Percentiles rank a stretch among this genome's conserved stretches.
Evolutionary conservation across 2,888 invertebrate genomes (phyloP).

Genomic region (Lathronympha strigana): DNA sequence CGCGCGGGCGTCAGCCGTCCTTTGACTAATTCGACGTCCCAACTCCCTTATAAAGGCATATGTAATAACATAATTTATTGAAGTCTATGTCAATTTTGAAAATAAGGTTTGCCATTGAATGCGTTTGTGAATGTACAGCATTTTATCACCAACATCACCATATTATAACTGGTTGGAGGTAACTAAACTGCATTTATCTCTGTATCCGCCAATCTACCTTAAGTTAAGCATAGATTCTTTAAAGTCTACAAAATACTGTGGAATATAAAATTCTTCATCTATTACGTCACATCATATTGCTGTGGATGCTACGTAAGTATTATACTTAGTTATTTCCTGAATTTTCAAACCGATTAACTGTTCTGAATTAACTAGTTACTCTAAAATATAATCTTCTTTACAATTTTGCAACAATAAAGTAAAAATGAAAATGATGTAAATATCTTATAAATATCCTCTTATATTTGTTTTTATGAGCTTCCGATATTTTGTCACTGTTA

Average conservation of each 20-base stretch:
- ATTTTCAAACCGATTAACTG: not conserved
- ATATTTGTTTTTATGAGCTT: no score
- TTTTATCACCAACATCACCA: constrained; percentile 26
- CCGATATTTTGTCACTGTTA: no score
- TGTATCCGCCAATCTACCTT: not conserved
- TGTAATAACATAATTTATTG: no score
- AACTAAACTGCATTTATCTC: constrained; percentile 29
- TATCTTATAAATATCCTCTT: no score
- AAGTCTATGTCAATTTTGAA: no score
- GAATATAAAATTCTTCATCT: no score
- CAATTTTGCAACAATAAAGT: no score
- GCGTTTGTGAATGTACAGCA: constrained; percentile 34
- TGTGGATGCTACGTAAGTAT: constrained; percentile 4
- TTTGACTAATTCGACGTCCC: no score
- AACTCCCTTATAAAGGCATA: no score
- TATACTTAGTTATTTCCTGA: not conserved
- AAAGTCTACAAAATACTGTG: no score
- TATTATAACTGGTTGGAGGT: constrained; percentile 21
- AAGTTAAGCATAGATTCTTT: constrained; percentile 10
- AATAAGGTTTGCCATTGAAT: constrained; percentile 23
- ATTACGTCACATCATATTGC: constrained; percentile 3
- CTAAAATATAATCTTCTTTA: no score
- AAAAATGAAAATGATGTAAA: not conserved
- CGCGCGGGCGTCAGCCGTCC: no score
- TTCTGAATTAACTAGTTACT: not conserved